Evolutionary conservation across 2,888 invertebrate genomes (phyloP), one percentile per base, ranked within the genome.

Genomic region (Spisula subtruncata): DNA sequence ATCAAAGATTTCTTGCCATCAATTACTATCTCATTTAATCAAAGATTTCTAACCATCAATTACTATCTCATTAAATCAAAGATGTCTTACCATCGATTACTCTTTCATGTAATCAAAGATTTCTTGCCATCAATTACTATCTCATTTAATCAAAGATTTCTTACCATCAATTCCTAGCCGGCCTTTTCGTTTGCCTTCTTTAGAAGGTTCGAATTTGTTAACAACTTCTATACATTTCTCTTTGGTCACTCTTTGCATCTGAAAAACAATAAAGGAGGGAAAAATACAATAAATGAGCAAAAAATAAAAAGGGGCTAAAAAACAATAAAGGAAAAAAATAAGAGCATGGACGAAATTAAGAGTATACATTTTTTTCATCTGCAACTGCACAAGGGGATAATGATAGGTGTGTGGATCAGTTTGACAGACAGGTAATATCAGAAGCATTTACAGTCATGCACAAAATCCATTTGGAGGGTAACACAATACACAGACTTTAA

Each of bases 81-180:
- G 54, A 1, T 25, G n/a, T n/a, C 95, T 92, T 92, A 97, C 97
- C 97, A 95, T 97, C 97, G 86, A 97, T 97, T 35, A 97, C 97
- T 92, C n/a, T n/a, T n/a, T n/a, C n/a, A n/a, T n/a, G n/a, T n/a
- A n/a, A n/a, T n/a, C n/a, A n/a, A n/a, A n/a, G n/a, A n/a, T n/a
- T n/a, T 48, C 5, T 48, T 48, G 5, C 48, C 5, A 12, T 48
- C 48, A 48, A 12, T 48, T 48, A 48, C 5, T 48, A 8, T 14
- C 14, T 12, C 51, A 51, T 16, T 51, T 10, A 51, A 51, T 71
- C 48, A 81, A 16, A 25, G 54, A 1, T 25, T 48, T n/a, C 95
- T 92, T 92, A 97, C 97, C 97, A 95, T 97, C 97, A 87, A 97
- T 97, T 35, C 97, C 97, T 92, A 97, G 96, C 91, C 97, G 97